These are phyloP conservation scores for Eulemur rubriventer DNA, from an alignment of 2,797 vertebrate species.

Conservation along the genomic window DNA sequence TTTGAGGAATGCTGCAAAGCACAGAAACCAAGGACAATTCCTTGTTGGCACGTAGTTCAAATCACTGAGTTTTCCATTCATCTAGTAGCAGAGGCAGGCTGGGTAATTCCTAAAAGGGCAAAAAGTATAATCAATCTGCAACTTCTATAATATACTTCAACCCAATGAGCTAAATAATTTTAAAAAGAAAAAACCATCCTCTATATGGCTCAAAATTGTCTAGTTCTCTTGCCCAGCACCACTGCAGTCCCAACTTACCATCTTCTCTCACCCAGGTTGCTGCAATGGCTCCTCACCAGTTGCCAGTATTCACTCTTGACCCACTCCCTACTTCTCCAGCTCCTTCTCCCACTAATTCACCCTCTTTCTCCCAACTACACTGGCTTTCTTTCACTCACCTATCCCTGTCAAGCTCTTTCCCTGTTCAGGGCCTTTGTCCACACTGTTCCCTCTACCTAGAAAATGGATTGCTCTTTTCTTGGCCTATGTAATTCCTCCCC, in stretches of 20 bases:
- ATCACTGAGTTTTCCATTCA: slow-evolving; percentile 75
- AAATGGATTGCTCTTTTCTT: background rate
- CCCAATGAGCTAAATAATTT: slow-evolving; percentile 31
- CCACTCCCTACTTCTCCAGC: background rate
- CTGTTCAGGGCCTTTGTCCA: background rate
- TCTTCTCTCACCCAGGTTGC: background rate
- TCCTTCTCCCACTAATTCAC: background rate
- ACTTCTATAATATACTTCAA: slow-evolving; percentile 40
- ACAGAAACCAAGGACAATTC: slow-evolving; percentile 53
- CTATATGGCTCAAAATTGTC: background rate
- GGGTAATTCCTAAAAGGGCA: slow-evolving; percentile 75
- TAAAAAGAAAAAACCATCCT: background rate
- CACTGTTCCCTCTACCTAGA: no score
- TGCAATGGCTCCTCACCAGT: background rate
- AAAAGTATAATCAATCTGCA: slow-evolving; percentile 70
- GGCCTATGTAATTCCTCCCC: background rate
- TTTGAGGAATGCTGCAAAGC: slow-evolving; percentile 36
- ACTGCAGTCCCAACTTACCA: background rate
- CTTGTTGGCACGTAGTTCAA: slow-evolving; percentile 81
- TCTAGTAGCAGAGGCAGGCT: slow-evolving; percentile 52
- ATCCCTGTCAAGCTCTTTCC: background rate
- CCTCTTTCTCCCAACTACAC: background rate
- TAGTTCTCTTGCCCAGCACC: background rate
- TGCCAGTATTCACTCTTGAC: background rate
- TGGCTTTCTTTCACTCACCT: background rate